Conservation (phyloP, 2,888 invertebrate genomes). For the Himalopsyche anomala region DNA sequence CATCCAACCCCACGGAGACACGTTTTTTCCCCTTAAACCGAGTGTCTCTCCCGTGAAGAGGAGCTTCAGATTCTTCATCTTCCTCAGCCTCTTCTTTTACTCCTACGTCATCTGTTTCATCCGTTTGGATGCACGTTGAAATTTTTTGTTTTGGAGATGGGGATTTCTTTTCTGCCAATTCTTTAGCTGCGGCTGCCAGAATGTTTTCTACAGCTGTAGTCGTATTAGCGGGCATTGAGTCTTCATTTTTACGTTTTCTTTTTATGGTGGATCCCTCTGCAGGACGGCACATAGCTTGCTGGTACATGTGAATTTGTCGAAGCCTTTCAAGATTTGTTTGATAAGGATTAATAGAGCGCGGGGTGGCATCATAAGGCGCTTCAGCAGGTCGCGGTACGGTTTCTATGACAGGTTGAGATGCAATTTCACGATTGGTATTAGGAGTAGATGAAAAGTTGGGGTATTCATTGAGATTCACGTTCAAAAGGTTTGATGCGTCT, state of each 20-base stretch:
- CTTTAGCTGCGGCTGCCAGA: slow-evolving; percentile 74
- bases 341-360: slow-evolving; percentile 54
- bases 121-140: slow-evolving; percentile 74
- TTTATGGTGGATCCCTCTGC: slow-evolving; percentile 54
- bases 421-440: slow-evolving; percentile 56
- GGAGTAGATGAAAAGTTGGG: slow-evolving; percentile 70
- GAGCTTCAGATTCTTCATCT: slow-evolving; percentile 65
- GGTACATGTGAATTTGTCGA: slow-evolving; percentile 74
- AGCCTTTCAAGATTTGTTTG: slow-evolving; percentile 62
- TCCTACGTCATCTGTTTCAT: slow-evolving; percentile 71
- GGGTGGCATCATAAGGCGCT: slow-evolving; percentile 63
- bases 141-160: slow-evolving; percentile 68
- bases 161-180: slow-evolving; percentile 68
- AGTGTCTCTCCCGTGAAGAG: slow-evolving; percentile 71
- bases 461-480: slow-evolving; percentile 76
- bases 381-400: slow-evolving; percentile 64
- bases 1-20: slow-evolving; percentile 71
- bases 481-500: slow-evolving; percentile 77
- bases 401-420: slow-evolving; percentile 64
- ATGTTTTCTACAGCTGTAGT: slow-evolving; percentile 75
- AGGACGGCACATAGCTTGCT: slow-evolving; percentile 75
- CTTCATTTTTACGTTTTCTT: slow-evolving; percentile 71
- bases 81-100: slow-evolving; percentile 59
- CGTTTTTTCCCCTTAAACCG: slow-evolving; percentile 73
- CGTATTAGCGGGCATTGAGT: slow-evolving; percentile 73